Evolutionary conservation across 2,113 vertebrate genomes (phyloP).

Genomic region (Leucoraja erinaceus): DNA sequence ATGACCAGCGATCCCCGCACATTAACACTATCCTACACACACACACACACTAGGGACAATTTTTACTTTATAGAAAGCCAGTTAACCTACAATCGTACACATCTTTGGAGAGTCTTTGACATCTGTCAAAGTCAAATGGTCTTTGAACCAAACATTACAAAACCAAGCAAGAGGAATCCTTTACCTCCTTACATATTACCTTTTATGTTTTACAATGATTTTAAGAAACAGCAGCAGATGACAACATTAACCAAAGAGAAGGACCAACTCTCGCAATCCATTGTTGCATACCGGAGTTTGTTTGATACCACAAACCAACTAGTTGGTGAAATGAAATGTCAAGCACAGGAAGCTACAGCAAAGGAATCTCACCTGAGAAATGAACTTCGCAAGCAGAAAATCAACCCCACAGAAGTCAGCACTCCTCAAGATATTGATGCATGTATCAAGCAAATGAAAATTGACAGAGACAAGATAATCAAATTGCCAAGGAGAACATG

Average conservation of each 20-base stretch:
- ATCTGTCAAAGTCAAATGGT: no score
- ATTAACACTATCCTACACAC: no score
- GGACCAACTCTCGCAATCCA: constrained; percentile 57
- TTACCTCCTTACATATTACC: constrained; percentile 67
- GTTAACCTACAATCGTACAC: no score
- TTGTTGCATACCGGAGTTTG: constrained; percentile 53
- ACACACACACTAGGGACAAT: no score
- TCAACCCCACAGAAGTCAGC: no score
- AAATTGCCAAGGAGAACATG: constrained; percentile 64
- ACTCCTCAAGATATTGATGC: constrained; percentile 54
- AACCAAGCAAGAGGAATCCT: constrained; percentile 40
- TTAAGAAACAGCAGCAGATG: constrained; percentile 72
- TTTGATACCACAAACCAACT: constrained; percentile 57
- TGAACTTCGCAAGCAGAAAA: no score
- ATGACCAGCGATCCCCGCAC: no score
- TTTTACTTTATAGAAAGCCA: no score
- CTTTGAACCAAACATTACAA: constrained; percentile 62
- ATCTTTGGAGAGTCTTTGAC: no score
- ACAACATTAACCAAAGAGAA: constrained; percentile 67
- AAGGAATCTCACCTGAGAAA: no score
- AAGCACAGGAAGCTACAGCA: constrained; percentile 47
- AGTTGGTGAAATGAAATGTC: constrained; percentile 61
- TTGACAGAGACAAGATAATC: constrained; percentile 54
- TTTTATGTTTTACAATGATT: constrained; percentile 83
- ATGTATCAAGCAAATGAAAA: constrained; percentile 54